Base-by-base conservation (phyloP, 2,888 invertebrate genomes). In the Drosophila melanosoma region DNA sequence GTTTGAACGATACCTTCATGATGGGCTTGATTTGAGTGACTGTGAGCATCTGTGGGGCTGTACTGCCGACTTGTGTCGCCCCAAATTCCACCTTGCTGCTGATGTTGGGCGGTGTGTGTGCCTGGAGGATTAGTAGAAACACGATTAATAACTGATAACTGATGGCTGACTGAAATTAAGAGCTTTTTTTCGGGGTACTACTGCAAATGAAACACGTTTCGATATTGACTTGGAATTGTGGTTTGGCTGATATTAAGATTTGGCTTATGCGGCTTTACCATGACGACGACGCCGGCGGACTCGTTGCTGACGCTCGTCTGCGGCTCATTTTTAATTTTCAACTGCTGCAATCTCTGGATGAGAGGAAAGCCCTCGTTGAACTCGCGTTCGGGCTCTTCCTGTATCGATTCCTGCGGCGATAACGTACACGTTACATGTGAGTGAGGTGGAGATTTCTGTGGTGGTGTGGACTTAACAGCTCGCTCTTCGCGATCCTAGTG, bases 291-390 rank as follows among this genome's bases (percentile, higher is more conserved):
- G 77, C 87, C 74, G 66, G 91, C 74, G 66, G 91, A 54, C 45
- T 85, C 90, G 70, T 54, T 87, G 76, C 82, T 72, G 61, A 91
- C 91, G 79, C 94, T 94, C 65, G 94, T 93, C 56, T 95, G 95
- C 74, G 94, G 94, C 81, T 96, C 97, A 92, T 96, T 96, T 93
- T 96, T 96, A 36, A 96, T 95, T 94, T 97, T 97, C 54, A 97
- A 94, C 75, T 96, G 93, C 32, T 96, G 94, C 71, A 97, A 94
- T 77, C 97, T 94, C 92, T 97, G 97, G 32, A 97, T 94, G 7
- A 97, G 96, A 60, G 97, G 94, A 58, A 96, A 96, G 75, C 95
- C 95, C 56, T 96, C 96, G 65, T 96, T 95, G 17, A 95, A 94
- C 93, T 96, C 96, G 17, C 94, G 93, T 91, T 95, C 95, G 60